Evolutionary conservation across 2,888 invertebrate genomes (phyloP).

Genomic region (Horisme vitalbata): DNA sequence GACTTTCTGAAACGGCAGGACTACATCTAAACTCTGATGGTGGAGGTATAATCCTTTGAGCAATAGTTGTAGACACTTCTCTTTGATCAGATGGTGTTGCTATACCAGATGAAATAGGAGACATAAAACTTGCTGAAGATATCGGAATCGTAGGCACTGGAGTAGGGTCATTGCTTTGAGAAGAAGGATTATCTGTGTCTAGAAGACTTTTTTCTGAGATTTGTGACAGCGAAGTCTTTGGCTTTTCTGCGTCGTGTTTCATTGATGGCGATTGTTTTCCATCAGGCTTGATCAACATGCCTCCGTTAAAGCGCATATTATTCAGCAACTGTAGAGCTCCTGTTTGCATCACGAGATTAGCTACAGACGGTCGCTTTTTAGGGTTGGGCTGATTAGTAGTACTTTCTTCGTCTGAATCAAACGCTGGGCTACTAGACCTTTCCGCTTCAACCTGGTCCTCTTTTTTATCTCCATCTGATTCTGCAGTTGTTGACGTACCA

Average conservation of each 20-base stretch:
- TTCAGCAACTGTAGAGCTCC: conserved; percentile 80
- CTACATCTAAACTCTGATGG: conserved; percentile 88
- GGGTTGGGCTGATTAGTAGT: conserved; percentile 80
- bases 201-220: conserved; percentile 85
- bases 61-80: conserved; percentile 77
- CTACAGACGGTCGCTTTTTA: conserved; percentile 86
- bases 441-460: conserved; percentile 84
- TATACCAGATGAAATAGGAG: conserved; percentile 68
- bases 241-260: conserved; percentile 66
- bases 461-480: conserved; percentile 74
- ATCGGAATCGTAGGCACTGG: conserved; percentile 58
- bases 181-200: conserved; percentile 82
- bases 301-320: conserved; percentile 81
- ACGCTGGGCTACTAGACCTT: conserved; percentile 95
- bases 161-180: conserved; percentile 55
- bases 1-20: conserved; percentile 85
- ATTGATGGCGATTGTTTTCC: conserved; percentile 57
- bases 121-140: conserved; percentile 61
- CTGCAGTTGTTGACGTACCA: conserved; percentile 81
- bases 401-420: conserved; percentile 97
- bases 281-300: conserved; percentile 73
- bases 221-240: conserved; percentile 80
- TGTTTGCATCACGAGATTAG: conserved; percentile 87
- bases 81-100: conserved; percentile 70
- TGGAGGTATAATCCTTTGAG: conserved; percentile 88